Conservation (phyloP, 35 echinoderm and acorn worm genomes). For the Ptychodera flava region DNA sequence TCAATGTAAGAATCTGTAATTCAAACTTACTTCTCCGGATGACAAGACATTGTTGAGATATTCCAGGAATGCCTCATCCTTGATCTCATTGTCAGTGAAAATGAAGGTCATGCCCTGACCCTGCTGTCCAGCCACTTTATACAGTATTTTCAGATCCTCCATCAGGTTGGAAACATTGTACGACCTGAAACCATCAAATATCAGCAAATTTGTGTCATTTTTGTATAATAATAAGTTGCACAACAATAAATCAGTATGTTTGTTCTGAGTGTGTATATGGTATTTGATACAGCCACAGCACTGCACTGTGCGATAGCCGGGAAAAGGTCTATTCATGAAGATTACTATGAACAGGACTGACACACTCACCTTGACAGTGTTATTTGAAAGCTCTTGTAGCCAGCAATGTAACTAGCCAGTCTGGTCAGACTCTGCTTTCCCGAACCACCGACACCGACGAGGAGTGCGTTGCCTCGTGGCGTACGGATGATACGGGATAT, state of each 20-base stretch:
- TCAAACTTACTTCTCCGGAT: slow-evolving; percentile 73
- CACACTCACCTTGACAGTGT: slow-evolving; percentile 71
- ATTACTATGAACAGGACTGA: no score
- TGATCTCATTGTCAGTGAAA: slow-evolving; percentile 98
- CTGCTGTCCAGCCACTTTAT: slow-evolving; percentile 75
- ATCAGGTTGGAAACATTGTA: slow-evolving; percentile 88
- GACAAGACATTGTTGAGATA: slow-evolving; percentile 97
- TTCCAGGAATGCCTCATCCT: slow-evolving; percentile 95
- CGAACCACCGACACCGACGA: slow-evolving; percentile 82
- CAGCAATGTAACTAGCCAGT: slow-evolving; percentile 80
- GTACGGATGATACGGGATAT: slow-evolving; percentile 86
- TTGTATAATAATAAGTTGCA: no score
- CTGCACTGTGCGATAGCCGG: no score
- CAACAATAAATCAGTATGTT: no score
- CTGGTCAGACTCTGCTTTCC: slow-evolving; percentile 88
- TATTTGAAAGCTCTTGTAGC: slow-evolving; percentile 91
- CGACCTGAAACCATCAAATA: slow-evolving; percentile 62
- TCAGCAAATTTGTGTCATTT: no score
- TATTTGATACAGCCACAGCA: no score
- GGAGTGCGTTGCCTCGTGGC: slow-evolving; percentile 61
- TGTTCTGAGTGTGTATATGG: no score
- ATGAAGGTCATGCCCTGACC: slow-evolving; percentile 95
- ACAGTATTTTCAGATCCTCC: slow-evolving; percentile 92
- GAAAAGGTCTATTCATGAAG: no score
- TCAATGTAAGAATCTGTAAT: neutral